Evolutionary conservation across 1,140 invertebrate genomes (phyloP).

Genomic region (Drosophila nasuta): DNA sequence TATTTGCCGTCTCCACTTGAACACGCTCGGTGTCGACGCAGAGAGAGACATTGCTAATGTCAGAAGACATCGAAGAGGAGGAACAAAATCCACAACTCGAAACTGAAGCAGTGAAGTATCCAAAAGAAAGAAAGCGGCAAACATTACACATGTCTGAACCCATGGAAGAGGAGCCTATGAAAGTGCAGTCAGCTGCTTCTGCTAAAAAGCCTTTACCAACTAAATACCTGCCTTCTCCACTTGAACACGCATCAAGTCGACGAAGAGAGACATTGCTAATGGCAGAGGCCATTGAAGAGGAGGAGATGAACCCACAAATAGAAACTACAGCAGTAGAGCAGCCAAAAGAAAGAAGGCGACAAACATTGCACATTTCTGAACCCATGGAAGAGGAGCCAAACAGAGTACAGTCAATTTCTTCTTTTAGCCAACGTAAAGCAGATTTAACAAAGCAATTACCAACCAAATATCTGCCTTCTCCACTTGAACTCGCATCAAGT

Average conservation of each 20-base stretch:
- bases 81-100: no score
- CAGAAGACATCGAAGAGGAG: no score
- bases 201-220: no score
- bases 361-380: background rate
- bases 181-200: background rate
- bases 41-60: no score
- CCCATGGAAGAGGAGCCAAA: background rate
- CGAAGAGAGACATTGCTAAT: constrained; percentile 16
- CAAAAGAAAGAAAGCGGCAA: no score
- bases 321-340: background rate
- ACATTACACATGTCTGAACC: no score
- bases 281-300: constrained; percentile 28
- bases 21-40: background rate
- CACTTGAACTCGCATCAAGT: background rate
- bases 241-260: background rate
- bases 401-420: background rate
- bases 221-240: no score
- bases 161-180: background rate
- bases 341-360: background rate
- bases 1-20: no score
- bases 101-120: no score
- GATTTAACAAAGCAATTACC: background rate
- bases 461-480: background rate
- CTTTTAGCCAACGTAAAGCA: no score
- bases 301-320: background rate